Percentiles rank a stretch among this genome's conserved stretches.
phyloP scores from a whole-genome alignment of 2,797 vertebrate species.

The Syngnathus rostellatus region DNA sequence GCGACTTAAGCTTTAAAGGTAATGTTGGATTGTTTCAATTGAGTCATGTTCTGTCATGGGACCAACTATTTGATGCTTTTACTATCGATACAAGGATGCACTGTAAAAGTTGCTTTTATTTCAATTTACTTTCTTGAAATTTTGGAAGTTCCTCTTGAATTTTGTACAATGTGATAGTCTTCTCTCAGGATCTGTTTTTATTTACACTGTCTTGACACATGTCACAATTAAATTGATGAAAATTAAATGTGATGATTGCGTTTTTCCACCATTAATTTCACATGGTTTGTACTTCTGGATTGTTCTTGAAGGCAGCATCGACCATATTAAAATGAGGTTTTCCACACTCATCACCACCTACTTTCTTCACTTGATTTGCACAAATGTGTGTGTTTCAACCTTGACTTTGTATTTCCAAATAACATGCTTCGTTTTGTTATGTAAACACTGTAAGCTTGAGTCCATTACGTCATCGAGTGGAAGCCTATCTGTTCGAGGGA shows the following conservation, averaged over 20 bases:
- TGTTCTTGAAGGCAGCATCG: not conserved
- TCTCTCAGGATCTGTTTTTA: slow-evolving; percentile 40
- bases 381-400: no score
- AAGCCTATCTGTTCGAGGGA: slow-evolving; percentile 6
- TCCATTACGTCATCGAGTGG: not conserved
- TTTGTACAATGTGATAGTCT: slow-evolving; percentile 22
- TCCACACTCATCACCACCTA: no score
- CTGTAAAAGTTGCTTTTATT: not conserved
- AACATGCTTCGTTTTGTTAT: not conserved
- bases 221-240: slow-evolving; percentile 32
- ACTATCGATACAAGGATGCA: not conserved
- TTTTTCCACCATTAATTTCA: not conserved
- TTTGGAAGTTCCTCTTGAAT: slow-evolving; percentile 20
- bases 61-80: not conserved
- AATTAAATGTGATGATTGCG: not conserved
- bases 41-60: not conserved
- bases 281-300: not conserved
- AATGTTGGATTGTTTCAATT: not conserved
- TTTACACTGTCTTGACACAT: slow-evolving; percentile 30
- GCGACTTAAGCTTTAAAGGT: not conserved
- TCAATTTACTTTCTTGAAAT: slow-evolving; percentile 7
- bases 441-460: not conserved
- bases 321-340: no score
- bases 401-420: not conserved
- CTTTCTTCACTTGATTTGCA: no score